Base-by-base conservation (phyloP, 2,797 vertebrate species). In the Rhabdophis nuchalis region DNA sequence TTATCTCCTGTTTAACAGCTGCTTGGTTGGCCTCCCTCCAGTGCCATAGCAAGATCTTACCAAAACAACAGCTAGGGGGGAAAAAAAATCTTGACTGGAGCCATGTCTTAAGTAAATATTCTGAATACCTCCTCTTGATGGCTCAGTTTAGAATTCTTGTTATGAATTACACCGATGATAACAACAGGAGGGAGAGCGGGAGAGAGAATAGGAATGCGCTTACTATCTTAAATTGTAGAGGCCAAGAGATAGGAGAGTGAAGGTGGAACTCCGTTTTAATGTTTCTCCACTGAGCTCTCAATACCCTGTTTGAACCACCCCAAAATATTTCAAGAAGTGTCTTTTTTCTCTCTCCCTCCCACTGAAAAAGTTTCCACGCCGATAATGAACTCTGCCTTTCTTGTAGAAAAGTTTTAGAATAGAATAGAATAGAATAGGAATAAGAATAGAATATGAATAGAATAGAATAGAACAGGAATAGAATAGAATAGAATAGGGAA, bases 151-250 rank as follows among this genome's bases (percentile, higher is more conserved):
- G 88, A 87, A 87, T 14, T 32, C 82, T 57, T 89, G 85, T n/a
- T 46, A 87, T 85, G n/a, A 87, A 27, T 92, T 58, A 86, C 72
- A n/a, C 41, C 72, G 72, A 92, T 72, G 92, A 90, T 58, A 87
- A 92, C 85, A 92, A 87, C 20, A 23, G 56, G 29, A 23, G 10
- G 6, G n/a, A n/a, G 61, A 16, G 12, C 32, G 4, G 32, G 2
- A 23, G 10, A 50, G 53, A 54, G 82, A 54, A 13, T 7, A 90
- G 60, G 60, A 87, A 90, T 77, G 36, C 41, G 11, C 77, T 86
- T 18, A 12, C 52, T 85, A 25, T 68, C 72, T 90, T 72, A 50
- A 57, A 53, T 8, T 50, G 27, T 58, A 12, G 52, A 88, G 68
- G 27, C 20, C 32, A 29, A 60, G 50, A 85, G 25, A 20, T 54